These are phyloP conservation scores for Axea sp. DNA, from an alignment of 2,888 invertebrate species.

Conservation along the genomic window DNA sequence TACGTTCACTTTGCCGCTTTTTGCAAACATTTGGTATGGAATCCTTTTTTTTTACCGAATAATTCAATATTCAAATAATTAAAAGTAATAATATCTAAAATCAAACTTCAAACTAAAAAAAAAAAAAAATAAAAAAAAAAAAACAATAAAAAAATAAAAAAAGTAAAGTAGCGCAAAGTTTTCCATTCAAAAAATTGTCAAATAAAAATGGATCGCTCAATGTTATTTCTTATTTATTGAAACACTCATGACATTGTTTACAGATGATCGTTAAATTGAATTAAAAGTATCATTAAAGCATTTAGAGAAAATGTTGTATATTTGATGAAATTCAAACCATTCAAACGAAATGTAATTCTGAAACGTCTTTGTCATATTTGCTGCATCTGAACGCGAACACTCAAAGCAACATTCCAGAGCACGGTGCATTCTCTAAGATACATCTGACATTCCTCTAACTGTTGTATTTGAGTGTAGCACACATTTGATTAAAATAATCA, in stretches of 20 bases:
- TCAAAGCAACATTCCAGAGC: conserved; percentile 64
- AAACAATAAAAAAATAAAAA: not conserved
- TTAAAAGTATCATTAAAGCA: conserved; percentile 34
- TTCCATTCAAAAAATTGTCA: conserved; percentile 19
- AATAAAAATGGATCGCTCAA: conserved; percentile 32
- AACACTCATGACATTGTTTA: conserved; percentile 44
- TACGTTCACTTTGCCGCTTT: too few species aligned
- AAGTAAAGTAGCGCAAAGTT: conserved; percentile 3
- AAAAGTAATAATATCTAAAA: too few species aligned
- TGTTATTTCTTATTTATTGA: conserved; percentile 19
- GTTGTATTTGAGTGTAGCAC: conserved; percentile 53
- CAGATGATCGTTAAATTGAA: conserved; percentile 6
- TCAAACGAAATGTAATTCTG: conserved; percentile 53
- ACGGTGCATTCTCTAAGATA: conserved; percentile 62
- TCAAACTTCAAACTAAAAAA: not conserved
- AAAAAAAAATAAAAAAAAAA: not conserved
- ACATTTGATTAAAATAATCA: conserved; percentile 53
- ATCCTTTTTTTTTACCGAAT: too few species aligned
- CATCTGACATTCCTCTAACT: conserved; percentile 60
- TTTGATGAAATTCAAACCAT: conserved; percentile 44
- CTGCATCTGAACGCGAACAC: conserved; percentile 62
- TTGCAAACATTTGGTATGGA: too few species aligned
- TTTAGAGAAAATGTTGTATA: conserved; percentile 39
- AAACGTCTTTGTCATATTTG: conserved; percentile 58
- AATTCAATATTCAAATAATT: too few species aligned